Conservation (phyloP, 2,888 invertebrate species). For the Limnephilus lunatus region DNA sequence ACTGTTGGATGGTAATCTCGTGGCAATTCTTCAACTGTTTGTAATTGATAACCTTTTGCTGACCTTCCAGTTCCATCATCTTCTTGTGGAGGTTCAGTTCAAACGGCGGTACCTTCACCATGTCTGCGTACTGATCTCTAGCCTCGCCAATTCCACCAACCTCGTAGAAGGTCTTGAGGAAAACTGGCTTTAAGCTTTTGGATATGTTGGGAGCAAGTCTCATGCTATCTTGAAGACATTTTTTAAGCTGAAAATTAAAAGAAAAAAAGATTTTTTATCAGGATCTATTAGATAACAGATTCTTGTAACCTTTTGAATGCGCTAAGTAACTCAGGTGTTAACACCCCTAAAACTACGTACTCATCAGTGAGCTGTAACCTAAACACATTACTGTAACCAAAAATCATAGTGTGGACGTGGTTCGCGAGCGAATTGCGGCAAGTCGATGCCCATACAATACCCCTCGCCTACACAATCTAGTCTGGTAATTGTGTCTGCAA, state of each 20-base stretch:
- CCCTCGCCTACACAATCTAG: no score
- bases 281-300: neutral
- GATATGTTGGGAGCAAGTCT: conserved; percentile 76
- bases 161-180: conserved; percentile 78
- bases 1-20: conserved; percentile 81
- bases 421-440: no score
- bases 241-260: conserved; percentile 71
- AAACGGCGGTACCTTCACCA: conserved; percentile 79
- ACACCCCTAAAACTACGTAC: neutral
- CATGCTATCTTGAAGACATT: conserved; percentile 72
- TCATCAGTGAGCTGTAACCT: no score
- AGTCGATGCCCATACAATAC: no score
- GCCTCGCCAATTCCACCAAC: conserved; percentile 77
- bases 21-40: conserved; percentile 79
- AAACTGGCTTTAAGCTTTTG: conserved; percentile 78
- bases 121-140: conserved; percentile 79
- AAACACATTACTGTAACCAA: no score
- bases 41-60: conserved; percentile 73
- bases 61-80: conserved; percentile 79
- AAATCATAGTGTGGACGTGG: no score
- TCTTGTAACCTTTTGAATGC: neutral
- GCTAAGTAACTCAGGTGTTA: neutral
- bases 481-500: no score
- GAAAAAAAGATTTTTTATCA: neutral
- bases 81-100: conserved; percentile 79